Evolutionary conservation across 2,888 invertebrate genomes (phyloP).

Genomic region (Drosophila paucipuncta): DNA sequence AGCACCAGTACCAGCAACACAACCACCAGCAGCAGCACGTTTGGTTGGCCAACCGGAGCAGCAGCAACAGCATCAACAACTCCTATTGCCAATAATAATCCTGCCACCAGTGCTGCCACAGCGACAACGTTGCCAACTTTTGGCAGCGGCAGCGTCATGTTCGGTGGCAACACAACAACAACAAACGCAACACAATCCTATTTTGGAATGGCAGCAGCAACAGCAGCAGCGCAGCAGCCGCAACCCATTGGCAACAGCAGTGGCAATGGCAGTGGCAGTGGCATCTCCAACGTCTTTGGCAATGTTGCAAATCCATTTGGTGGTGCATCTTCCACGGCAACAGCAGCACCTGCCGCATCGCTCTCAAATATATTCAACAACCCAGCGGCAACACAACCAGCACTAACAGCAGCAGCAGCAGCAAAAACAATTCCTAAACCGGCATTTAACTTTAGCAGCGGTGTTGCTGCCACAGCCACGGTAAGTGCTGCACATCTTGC

Average conservation of each 20-base stretch:
- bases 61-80: slow-evolving; percentile 25
- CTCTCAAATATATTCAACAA: slow-evolving; percentile 37
- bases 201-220: slow-evolving; percentile 3
- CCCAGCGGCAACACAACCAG: slow-evolving; percentile 10
- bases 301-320: slow-evolving; percentile 5
- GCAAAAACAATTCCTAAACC: slow-evolving; percentile 55
- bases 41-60: slow-evolving; percentile 27
- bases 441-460: slow-evolving; percentile 79
- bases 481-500: slow-evolving; percentile 40
- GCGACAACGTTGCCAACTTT: slow-evolving; percentile 12
- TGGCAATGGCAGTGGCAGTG: not conserved
- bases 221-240: not conserved
- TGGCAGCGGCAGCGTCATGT: slow-evolving; percentile 15
- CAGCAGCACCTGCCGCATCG: slow-evolving; percentile 6
- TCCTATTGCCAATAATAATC: not conserved
- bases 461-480: slow-evolving; percentile 31
- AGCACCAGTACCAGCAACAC: slow-evolving; percentile 7
- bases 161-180: slow-evolving; percentile 7
- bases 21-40: slow-evolving; percentile 6
- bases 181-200: slow-evolving; percentile 8
- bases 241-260: not conserved
- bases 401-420: slow-evolving; percentile 9
- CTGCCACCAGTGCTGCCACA: slow-evolving; percentile 3
- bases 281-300: slow-evolving; percentile 2
- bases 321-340: not conserved